Percentiles rank a stretch among this genome's conserved stretches.
These are phyloP conservation scores for Endomychus coccineus DNA, from an alignment of 2,888 invertebrate genomes.

Conservation along the genomic window DNA sequence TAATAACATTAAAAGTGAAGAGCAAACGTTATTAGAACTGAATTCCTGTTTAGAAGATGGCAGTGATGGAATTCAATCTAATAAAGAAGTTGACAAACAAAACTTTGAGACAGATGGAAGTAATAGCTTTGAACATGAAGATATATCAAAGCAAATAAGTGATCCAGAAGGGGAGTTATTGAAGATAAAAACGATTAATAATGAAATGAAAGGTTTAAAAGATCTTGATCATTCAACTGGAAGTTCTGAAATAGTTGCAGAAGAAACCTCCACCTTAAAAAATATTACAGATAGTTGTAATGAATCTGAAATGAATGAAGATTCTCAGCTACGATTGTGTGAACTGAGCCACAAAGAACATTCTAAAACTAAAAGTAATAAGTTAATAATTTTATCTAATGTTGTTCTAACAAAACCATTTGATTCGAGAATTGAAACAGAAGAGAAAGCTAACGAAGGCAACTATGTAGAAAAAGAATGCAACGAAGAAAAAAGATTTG, in stretches of 20 bases:
- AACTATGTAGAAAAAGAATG: background rate
- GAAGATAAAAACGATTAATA: background rate
- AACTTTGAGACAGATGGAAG: too few relatives aligned
- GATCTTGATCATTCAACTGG: background rate
- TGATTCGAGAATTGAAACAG: constrained; percentile 5
- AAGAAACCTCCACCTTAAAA: too few relatives aligned
- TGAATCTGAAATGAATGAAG: constrained; percentile 9
- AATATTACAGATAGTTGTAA: too few relatives aligned
- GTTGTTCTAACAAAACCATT: constrained; percentile 4
- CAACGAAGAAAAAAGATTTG: background rate
- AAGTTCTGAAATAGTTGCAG: background rate
- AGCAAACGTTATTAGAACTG: too few relatives aligned
- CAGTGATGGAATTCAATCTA: too few relatives aligned
- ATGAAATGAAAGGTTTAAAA: background rate
- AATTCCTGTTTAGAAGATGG: too few relatives aligned
- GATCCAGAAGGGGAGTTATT: background rate
- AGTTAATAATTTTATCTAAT: constrained; percentile 8
- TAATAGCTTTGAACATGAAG: too few relatives aligned
- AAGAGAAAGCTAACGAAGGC: constrained; percentile 5
- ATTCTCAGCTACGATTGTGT: background rate
- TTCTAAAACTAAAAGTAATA: constrained; percentile 9
- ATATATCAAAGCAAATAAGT: background rate
- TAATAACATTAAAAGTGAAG: too few relatives aligned
- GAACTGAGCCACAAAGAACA: background rate
- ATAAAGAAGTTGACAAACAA: too few relatives aligned